phyloP scores from a whole-genome alignment of 2,797 vertebrate genomes.

The Epinephelus coioides region DNA sequence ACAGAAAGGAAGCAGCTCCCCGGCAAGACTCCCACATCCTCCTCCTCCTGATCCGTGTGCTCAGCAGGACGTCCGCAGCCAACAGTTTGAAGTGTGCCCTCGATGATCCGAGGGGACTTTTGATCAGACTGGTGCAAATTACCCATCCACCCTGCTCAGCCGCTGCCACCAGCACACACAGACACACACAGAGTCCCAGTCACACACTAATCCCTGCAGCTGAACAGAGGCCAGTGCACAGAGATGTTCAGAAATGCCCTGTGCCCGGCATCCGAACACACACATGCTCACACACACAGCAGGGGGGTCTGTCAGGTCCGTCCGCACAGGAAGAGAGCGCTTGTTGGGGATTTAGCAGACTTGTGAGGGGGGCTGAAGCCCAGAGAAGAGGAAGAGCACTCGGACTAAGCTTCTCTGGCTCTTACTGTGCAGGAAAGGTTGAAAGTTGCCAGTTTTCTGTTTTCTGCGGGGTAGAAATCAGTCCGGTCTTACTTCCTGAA shows the following conservation, averaged over 20 bases:
- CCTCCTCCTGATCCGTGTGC: conserved; percentile 22
- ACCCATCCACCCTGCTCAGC: conserved; percentile 9
- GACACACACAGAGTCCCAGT: neutral
- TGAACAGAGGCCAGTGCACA: conserved; percentile 36
- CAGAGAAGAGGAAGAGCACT: conserved; percentile 22
- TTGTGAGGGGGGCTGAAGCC: conserved; percentile 25
- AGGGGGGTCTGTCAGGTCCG: conserved; percentile 27
- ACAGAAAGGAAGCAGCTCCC: neutral
- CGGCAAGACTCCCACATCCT: neutral
- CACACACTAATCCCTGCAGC: conserved; percentile 37
- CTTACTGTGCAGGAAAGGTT: conserved; percentile 1
- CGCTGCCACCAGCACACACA: neutral
- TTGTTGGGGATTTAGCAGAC: conserved; percentile 44
- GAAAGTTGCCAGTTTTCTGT: neutral
- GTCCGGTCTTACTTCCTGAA: neutral
- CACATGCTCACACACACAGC: conserved; percentile 18
- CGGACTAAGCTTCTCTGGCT: conserved; percentile 20
- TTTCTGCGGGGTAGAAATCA: neutral
- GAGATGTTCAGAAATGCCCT: conserved; percentile 40
- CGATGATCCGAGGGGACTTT: conserved; percentile 30
- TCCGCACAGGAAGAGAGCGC: conserved; percentile 23
- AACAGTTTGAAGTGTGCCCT: conserved; percentile 60
- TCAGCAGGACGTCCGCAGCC: conserved; percentile 42
- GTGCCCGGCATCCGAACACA: conserved; percentile 9
- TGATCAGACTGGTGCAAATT: conserved; percentile 55